Conservation (phyloP, 2,113 vertebrate species). For the Chrysemys picta region DNA sequence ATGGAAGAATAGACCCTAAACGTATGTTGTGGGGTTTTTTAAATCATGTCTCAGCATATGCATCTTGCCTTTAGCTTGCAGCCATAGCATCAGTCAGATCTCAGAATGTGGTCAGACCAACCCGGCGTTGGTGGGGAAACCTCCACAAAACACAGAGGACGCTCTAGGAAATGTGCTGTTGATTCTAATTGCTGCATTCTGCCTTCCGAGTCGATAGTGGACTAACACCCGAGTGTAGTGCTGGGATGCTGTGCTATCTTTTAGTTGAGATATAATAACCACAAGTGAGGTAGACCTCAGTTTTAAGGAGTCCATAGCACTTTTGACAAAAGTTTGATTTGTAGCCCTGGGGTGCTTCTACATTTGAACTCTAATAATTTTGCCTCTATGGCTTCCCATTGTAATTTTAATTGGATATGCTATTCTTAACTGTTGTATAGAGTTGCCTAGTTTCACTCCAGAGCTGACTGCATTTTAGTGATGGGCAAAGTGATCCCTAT, state of each 20-base stretch:
- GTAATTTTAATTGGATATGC: neutral
- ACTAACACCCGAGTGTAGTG: neutral
- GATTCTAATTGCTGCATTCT: neutral
- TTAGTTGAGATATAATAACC: neutral
- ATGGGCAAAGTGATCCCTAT: neutral
- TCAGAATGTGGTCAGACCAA: neutral
- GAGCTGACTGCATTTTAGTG: constrained; percentile 8
- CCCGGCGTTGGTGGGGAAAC: neutral
- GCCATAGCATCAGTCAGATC: neutral
- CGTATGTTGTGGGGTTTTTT: neutral
- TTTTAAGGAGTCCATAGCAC: neutral
- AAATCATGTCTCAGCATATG: neutral
- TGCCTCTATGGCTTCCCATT: neutral
- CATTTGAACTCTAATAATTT: neutral
- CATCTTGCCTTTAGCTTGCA: neutral
- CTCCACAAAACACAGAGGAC: neutral
- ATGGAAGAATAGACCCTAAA: constrained; percentile 20
- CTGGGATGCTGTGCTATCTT: neutral
- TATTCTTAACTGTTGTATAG: neutral
- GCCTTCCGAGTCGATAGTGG: neutral
- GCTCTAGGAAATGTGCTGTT: neutral
- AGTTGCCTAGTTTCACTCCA: constrained; percentile 6
- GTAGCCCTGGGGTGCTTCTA: neutral
- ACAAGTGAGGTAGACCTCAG: neutral
- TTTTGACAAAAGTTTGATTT: neutral